These are phyloP conservation scores for Chrysogorgia sp. DNA, from an alignment of 92 coral and sea anemone genomes.

Conservation along the genomic window DNA sequence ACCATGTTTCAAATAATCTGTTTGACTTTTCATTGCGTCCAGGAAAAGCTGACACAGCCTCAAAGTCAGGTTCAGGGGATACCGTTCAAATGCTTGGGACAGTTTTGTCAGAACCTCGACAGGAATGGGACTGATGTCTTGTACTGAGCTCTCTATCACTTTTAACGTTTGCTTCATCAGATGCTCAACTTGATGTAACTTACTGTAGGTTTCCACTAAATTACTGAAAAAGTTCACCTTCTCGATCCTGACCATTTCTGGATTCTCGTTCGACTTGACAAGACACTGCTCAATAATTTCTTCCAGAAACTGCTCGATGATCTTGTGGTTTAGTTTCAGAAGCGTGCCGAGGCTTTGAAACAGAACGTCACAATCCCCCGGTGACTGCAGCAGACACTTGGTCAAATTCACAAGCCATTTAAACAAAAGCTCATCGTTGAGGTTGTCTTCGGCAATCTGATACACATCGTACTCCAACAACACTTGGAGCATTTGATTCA, in stretches of 20 bases:
- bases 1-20: background rate
- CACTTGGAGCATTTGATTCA: conserved; percentile 22
- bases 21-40: conserved; percentile 1
- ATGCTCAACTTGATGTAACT: conserved; percentile 25
- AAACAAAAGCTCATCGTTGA: conserved; percentile 10
- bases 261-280: background rate
- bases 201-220: conserved; percentile 36
- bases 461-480: conserved; percentile 34
- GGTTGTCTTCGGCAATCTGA: conserved; percentile 35
- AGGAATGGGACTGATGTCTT: conserved; percentile 15
- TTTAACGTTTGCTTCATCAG: conserved; percentile 5
- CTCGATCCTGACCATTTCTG: background rate
- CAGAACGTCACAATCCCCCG: background rate
- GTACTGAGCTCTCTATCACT: conserved; percentile 1
- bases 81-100: conserved; percentile 16
- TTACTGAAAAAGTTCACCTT: conserved; percentile 7
- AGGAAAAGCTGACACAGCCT: background rate
- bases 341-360: conserved; percentile 17
- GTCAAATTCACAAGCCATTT: conserved; percentile 10
- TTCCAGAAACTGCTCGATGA: conserved; percentile 23
- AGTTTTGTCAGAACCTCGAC: conserved; percentile 13
- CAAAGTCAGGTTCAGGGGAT: conserved; percentile 17
- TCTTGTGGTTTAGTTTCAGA: conserved; percentile 37
- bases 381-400: conserved; percentile 3
- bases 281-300: conserved; percentile 6